Percentiles rank a stretch among this genome's conserved stretches.
phyloP scores from a whole-genome alignment of 2,888 invertebrate species.

The Apotomis capreana region DNA sequence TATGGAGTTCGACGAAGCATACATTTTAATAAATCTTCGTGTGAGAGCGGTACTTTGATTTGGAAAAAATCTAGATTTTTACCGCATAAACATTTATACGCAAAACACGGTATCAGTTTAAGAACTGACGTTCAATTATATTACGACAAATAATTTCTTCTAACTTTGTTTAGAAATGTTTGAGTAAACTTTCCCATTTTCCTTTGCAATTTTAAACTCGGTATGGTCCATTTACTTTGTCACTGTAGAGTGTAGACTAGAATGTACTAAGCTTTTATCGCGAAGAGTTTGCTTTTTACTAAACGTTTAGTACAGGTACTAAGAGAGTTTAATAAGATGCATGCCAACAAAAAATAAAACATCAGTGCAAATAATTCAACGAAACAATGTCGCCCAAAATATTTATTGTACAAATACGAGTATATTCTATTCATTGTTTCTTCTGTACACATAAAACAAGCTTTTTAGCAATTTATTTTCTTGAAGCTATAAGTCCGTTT shows the following conservation, averaged over 20 bases:
- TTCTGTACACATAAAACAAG: neutral
- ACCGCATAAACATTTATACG: too few species aligned
- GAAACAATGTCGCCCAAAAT: neutral
- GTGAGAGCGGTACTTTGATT: neutral
- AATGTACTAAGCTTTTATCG: neutral
- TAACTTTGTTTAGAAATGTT: neutral
- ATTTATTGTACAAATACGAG: neutral
- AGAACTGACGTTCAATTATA: neutral
- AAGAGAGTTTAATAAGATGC: neutral
- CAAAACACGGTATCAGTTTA: neutral
- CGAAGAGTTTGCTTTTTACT: neutral
- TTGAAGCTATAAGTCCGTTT: neutral
- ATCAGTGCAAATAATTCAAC: neutral
- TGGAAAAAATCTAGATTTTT: neutral
- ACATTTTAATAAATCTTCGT: conserved; percentile 15
- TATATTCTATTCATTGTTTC: neutral
- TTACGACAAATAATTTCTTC: neutral
- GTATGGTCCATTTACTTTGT: conserved; percentile 2
- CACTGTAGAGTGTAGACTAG: neutral
- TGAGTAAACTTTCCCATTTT: neutral
- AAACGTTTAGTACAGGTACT: neutral
- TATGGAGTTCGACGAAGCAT: conserved; percentile 14
- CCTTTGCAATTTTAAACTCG: neutral
- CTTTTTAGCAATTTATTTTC: neutral
- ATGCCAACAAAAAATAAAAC: neutral